A percentile compares a stretch with the other conserved stretches of the same genome.
phyloP scores from a whole-genome alignment of 2,113 vertebrate genomes.

The Rhynchopsitta pachyrhyncha region DNA sequence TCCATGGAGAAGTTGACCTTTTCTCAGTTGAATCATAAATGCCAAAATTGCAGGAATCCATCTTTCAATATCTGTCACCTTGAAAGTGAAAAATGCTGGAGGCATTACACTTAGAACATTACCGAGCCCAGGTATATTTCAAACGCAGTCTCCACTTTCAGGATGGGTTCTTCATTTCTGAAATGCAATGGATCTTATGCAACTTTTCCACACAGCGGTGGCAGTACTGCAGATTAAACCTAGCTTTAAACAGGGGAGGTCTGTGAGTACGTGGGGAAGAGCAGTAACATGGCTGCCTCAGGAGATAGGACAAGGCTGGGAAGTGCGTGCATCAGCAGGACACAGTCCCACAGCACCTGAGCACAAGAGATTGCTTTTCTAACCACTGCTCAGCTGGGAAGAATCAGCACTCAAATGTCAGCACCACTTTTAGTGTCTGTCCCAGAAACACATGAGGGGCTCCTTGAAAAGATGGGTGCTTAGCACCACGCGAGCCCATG shows the following conservation, averaged over 20 bases:
- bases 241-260: neutral
- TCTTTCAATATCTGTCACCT: constrained; percentile 66
- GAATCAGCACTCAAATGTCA: neutral
- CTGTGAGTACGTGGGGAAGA: neutral
- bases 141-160: constrained; percentile 13
- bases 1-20: constrained; percentile 66
- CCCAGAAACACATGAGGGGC: neutral
- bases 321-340: neutral
- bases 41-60: constrained; percentile 45
- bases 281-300: neutral
- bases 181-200: neutral
- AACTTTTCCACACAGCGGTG: neutral
- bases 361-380: neutral
- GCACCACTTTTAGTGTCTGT: neutral
- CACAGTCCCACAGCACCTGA: neutral
- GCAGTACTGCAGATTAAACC: neutral
- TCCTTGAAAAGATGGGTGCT: neutral
- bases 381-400: neutral
- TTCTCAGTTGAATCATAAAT: constrained; percentile 58
- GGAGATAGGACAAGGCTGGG: neutral
- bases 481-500: neutral
- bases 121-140: constrained; percentile 34
- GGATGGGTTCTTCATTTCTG: neutral
- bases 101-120: constrained; percentile 30
- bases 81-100: constrained; percentile 44